A percentile compares a stretch with the other conserved stretches of the same genome.
phyloP scores from a whole-genome alignment of 2,113 vertebrate species.

The Dendrocopos noguchii region DNA sequence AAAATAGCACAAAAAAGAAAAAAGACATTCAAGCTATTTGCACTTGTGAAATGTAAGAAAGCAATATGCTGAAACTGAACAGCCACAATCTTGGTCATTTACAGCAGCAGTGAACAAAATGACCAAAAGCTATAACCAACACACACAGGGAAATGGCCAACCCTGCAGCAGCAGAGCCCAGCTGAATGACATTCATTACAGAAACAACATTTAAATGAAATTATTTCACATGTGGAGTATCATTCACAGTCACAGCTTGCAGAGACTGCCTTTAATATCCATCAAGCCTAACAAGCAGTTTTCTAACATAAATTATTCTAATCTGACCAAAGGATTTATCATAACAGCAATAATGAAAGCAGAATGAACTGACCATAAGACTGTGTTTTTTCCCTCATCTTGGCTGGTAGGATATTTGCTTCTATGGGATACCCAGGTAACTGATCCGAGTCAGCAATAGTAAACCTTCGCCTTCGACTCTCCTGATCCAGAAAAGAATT shows the following conservation, averaged over 20 bases:
- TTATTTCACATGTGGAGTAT: constrained; percentile 53
- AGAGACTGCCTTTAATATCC: background rate
- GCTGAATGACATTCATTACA: background rate
- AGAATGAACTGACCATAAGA: constrained; percentile 78
- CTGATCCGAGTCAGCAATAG: constrained; percentile 80
- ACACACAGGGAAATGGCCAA: background rate
- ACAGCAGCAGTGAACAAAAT: background rate
- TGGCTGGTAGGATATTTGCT: constrained; percentile 75
- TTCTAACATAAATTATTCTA: background rate
- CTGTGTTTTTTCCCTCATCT: constrained; percentile 83
- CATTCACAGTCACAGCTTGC: constrained; percentile 23
- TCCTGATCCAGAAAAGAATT: constrained; percentile 90
- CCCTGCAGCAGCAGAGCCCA: background rate
- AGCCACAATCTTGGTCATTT: background rate
- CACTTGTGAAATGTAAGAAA: background rate
- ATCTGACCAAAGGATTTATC: background rate
- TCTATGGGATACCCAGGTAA: constrained; percentile 76
- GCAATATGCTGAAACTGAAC: background rate
- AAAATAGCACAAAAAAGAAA: background rate
- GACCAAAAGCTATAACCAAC: background rate
- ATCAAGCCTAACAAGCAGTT: background rate
- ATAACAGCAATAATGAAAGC: background rate
- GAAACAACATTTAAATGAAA: background rate
- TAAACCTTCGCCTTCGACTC: constrained; percentile 77
- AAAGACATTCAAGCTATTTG: background rate